A percentile compares a stretch with the other conserved stretches of the same genome.
phyloP scores from a whole-genome alignment of 2,888 invertebrate genomes.

The Clunio marinus region DNA sequence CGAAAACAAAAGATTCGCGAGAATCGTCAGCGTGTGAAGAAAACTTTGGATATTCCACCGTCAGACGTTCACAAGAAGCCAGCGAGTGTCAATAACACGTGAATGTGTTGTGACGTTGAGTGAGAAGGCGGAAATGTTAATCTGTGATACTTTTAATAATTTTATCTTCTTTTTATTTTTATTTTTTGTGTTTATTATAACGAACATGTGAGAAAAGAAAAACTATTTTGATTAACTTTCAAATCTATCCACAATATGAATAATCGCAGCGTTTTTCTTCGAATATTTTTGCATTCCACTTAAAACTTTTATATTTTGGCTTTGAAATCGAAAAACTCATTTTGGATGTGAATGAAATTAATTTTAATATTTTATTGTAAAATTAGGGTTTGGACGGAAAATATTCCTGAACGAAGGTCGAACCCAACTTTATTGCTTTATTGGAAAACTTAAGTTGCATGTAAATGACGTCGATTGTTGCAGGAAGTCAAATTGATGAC shows the following conservation, averaged over 20 bases:
- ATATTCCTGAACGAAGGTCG: too few species aligned
- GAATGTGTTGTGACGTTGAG: neutral
- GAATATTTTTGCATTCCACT: constrained; percentile 8
- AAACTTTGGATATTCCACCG: neutral
- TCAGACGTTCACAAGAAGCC: neutral
- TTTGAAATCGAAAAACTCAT: neutral
- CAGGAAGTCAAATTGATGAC: too few species aligned
- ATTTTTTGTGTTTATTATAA: too few species aligned
- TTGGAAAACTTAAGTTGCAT: too few species aligned
- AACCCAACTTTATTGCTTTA: too few species aligned
- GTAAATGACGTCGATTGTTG: too few species aligned
- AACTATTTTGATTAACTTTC: neutral
- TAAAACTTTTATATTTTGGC: neutral
- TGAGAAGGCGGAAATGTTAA: too few species aligned
- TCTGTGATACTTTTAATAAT: neutral
- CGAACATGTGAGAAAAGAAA: too few species aligned
- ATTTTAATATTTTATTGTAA: neutral
- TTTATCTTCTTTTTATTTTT: too few species aligned
- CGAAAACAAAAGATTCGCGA: constrained; percentile 44
- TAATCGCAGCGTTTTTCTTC: neutral
- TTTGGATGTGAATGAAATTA: neutral
- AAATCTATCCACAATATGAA: neutral
- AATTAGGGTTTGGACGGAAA: too few species aligned
- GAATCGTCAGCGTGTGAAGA: constrained; percentile 9
- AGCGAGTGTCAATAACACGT: neutral